Base-by-base conservation (phyloP, 2,888 invertebrate species). In the Idaea aversata region DNA sequence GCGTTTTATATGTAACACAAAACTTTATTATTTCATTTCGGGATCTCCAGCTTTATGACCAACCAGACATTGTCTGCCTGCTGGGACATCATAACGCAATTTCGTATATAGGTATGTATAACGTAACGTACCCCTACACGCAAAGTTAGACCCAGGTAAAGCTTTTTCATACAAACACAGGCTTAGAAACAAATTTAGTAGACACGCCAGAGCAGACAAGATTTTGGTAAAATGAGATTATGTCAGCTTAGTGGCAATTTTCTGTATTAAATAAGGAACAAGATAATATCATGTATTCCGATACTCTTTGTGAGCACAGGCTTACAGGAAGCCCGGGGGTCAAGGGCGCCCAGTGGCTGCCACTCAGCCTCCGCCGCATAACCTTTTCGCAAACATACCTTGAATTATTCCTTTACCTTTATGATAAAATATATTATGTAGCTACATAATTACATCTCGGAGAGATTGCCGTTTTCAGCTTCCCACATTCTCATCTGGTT, bases 271-370 rank as follows among this genome's bases (percentile, higher is more conserved):
- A 70, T 68, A 65, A 68, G 72, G 64, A 47, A 75, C 72, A 70
- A 67, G 67, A 72, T 70, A 72, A 67, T 67, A 68, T 66, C 69
- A 66, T 69, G 74, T 70, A 68, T 73, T 73, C 66, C 57, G 60
- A 63, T 66, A 68, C 74, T 73, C 66, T 68, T 71, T 74, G 78
- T 75, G 66, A 77, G 77, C 76, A 74, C 75, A 75, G 76, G 81
- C 47, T 47, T 47, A 47, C 79, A 80, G 78, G 74, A 78, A 73
- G 65, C 64, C 69, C 75, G 64, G 75, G 47, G 87, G 88, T 90
- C 88, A 90, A 90, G 90, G 89, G 81, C 88, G 79, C 62, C 73
- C 67, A 72, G 81, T 77, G 82, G 77, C 80, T 81, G 77, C 77
- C 76, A 75, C 81, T 76, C 77, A 75, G 73, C 15, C 15, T 59